A percentile compares a stretch with the other conserved stretches of the same genome.
Conservation (phyloP, 2,113 vertebrate species). For the Chascanopsetta lugubris region DNA sequence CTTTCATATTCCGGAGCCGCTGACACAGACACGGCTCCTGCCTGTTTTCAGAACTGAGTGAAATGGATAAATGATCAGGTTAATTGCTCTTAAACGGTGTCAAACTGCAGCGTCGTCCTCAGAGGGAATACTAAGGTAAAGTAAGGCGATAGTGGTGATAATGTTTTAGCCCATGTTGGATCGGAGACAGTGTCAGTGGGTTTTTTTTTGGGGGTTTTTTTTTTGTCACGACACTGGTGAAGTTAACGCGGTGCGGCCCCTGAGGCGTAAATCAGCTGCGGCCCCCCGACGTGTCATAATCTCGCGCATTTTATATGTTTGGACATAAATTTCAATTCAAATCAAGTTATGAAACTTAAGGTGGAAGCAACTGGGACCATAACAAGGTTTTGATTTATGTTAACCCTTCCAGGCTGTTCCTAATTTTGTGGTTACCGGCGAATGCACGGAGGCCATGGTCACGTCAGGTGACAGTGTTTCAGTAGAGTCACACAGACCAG, state of each 20-base stretch:
- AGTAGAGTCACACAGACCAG: not conserved
- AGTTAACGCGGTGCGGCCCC: not conserved
- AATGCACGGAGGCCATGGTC: not conserved
- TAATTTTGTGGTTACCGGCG: not conserved
- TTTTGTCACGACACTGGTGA: not conserved
- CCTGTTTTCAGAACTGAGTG: not conserved
- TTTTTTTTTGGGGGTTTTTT: not conserved
- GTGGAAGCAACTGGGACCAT: not conserved
- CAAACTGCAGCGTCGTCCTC: not conserved
- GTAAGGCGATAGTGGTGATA: conserved; percentile 13
- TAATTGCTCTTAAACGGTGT: conserved; percentile 6
- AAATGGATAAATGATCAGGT: conserved; percentile 6
- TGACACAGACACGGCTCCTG: not conserved
- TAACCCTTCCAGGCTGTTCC: not conserved
- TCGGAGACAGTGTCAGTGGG: not conserved
- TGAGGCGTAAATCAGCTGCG: not conserved
- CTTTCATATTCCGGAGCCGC: not conserved
- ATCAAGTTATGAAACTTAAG: not conserved
- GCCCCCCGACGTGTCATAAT: not conserved
- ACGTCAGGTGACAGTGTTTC: not conserved
- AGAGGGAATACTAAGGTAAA: not conserved
- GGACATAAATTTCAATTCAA: not conserved
- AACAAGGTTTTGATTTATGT: too few relatives aligned
- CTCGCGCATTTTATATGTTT: too few relatives aligned
- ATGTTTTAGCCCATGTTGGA: conserved; percentile 6